A percentile compares a stretch with the other conserved stretches of the same genome.
These are phyloP conservation scores for Aphelinus atriplicis DNA, from an alignment of 1,140 invertebrate species.

Conservation along the genomic window DNA sequence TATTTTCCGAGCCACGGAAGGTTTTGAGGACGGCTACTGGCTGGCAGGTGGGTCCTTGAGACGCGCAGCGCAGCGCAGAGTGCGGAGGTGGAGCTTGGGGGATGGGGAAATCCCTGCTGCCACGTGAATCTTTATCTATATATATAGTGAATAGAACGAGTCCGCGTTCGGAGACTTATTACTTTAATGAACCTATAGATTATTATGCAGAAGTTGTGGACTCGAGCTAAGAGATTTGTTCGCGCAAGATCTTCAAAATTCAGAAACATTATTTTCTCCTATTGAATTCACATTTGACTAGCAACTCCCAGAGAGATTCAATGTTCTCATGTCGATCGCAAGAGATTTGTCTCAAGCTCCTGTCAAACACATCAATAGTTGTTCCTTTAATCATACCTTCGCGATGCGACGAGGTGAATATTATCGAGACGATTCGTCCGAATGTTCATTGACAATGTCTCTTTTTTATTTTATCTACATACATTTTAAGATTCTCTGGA, in stretches of 20 bases:
- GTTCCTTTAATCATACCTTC: too few relatives aligned
- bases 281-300: too few relatives aligned
- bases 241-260: not conserved
- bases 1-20: conserved; percentile 3
- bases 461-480: too few relatives aligned
- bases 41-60: not conserved
- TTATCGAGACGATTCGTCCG: too few relatives aligned
- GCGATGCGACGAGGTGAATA: too few relatives aligned
- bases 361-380: too few relatives aligned
- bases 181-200: conserved; percentile 2
- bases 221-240: not conserved
- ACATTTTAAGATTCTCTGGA: too few relatives aligned
- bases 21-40: not conserved
- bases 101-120: conserved; percentile 23
- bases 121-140: not conserved
- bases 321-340: too few relatives aligned
- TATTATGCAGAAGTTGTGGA: not conserved
- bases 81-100: conserved; percentile 15
- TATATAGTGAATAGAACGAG: not conserved
- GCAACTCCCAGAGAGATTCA: too few relatives aligned
- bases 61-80: conserved; percentile 1
- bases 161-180: conserved; percentile 5
- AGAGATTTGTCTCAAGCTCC: too few relatives aligned
- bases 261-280: not conserved
- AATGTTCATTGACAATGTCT: too few relatives aligned